A percentile compares a stretch with the other conserved stretches of the same genome.
Conservation (phyloP, 92 coral and sea anemone species). For the Parazoanthus darwini region DNA sequence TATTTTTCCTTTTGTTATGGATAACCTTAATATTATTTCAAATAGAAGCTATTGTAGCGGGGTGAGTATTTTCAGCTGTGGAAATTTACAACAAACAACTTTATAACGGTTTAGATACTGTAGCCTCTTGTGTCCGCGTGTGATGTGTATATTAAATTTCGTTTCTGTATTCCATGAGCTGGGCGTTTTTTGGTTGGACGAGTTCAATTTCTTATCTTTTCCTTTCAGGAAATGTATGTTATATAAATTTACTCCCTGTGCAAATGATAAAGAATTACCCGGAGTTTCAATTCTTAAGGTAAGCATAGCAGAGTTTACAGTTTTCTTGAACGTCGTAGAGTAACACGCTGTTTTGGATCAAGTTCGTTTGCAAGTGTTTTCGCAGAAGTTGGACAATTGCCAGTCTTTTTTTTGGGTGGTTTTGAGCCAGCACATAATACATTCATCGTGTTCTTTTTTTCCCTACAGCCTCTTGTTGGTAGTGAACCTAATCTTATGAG, state of each 20-base stretch:
- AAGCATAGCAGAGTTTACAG: neutral
- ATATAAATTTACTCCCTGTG: conserved; percentile 62
- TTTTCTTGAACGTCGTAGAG: neutral
- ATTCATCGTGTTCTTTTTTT: neutral
- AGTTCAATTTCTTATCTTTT: neutral
- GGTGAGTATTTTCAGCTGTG: conserved; percentile 54
- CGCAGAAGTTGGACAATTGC: neutral
- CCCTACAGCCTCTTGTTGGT: conserved; percentile 88
- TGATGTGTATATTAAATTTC: neutral
- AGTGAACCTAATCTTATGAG: conserved; percentile 83
- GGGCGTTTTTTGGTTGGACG: neutral
- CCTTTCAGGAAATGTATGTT: conserved; percentile 67
- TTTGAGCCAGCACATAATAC: neutral
- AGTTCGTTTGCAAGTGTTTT: conserved; percentile 6
- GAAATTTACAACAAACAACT: neutral
- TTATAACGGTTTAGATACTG: neutral
- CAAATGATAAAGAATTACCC: conserved; percentile 72
- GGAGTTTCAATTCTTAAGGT: conserved; percentile 90
- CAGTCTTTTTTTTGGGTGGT: neutral
- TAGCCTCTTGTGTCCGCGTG: neutral
- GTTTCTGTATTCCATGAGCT: neutral
- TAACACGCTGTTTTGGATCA: neutral
- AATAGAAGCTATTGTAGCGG: conserved; percentile 74
- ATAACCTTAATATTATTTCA: conserved; percentile 67
- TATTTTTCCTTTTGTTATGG: conserved; percentile 68